These are phyloP conservation scores for Nothocercus julius DNA, from an alignment of 2,113 vertebrate genomes.

Conservation along the genomic window DNA sequence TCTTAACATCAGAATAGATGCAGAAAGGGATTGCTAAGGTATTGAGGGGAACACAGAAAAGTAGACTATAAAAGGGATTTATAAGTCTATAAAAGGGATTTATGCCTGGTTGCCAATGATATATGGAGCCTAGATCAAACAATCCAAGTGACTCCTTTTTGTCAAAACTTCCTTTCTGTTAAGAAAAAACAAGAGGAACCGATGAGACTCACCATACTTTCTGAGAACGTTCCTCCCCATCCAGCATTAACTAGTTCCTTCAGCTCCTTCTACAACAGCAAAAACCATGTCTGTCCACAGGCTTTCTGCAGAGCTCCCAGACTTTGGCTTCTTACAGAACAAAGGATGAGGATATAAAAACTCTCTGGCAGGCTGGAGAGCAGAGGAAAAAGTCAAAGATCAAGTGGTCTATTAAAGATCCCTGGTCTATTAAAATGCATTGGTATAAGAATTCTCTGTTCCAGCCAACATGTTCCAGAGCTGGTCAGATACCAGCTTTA, in stretches of 20 bases:
- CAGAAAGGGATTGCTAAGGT: not conserved
- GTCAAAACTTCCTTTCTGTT: not conserved
- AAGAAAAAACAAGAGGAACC: not conserved
- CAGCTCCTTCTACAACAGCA: rapidly evolving
- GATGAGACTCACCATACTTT: not conserved
- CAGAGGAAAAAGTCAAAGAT: not conserved
- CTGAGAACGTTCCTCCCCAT: not conserved
- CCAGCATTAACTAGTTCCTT: not conserved
- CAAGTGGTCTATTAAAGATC: not conserved
- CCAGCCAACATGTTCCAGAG: not conserved
- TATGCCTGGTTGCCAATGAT: not conserved
- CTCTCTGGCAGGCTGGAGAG: not conserved
- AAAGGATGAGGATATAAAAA: not conserved
- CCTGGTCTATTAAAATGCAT: not conserved
- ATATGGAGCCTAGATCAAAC: not conserved
- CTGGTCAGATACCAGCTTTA: not conserved
- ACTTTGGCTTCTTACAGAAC: not conserved
- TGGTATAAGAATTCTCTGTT: not conserved
- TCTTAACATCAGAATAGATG: not conserved
- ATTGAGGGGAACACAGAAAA: not conserved
- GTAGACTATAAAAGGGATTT: not conserved
- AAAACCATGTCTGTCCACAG: not conserved
- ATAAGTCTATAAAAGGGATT: not conserved
- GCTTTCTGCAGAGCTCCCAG: not conserved
- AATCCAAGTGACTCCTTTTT: not conserved